Evolutionary conservation across 2,888 invertebrate species (phyloP), one percentile per base, ranked within the genome.

Genomic region (Ectropis crepuscularia): DNA sequence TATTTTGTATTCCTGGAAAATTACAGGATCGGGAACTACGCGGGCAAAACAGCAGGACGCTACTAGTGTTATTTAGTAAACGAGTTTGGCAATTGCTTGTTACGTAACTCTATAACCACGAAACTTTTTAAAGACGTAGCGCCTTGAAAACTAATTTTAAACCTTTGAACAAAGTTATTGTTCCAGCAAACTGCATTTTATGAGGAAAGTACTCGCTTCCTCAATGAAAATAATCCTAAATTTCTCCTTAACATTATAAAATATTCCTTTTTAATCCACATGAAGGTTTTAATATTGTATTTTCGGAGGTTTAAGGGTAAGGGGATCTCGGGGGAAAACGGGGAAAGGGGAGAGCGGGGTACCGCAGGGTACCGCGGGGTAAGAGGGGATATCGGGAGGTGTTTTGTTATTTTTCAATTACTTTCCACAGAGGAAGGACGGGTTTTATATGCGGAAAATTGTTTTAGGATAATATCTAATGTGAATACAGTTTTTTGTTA

Each of bases 241-340:
- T 65, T 53, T 65, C 64, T 28, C 58, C 57, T 61, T 28, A 55
- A 53, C 61, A 57, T 59, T 54, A 61, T 68, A 70, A 68, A 70
- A 67, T 63, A 70, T 67, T 67, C 55, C 38, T 53, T 39, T 50
- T 57, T 60, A 67, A 67, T 63, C 60, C 54, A 38, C 53, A 43
- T 37, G 54, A 38, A 59, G 62, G 62, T 12, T 61, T 60, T 55
- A 60, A 61, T 58, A 61, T 49, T 61, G 50, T 43, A 63, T 60
- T 55, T 58, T 53, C 47, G n/a, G 55, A 11, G 60, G 59, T 60
- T 58, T 57, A 53, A 39, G 51, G 10, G 62, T 53, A 48, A 57
- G 47, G 47, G 28, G 48, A 9, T 63, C 63, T 53, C 43, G 28
- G 2, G 55, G 63, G 63, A 45, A 48, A 39, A 43, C 51, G 11